Conservation (phyloP, 2,113 vertebrate species). For the Eulacestoma nigropectus region DNA sequence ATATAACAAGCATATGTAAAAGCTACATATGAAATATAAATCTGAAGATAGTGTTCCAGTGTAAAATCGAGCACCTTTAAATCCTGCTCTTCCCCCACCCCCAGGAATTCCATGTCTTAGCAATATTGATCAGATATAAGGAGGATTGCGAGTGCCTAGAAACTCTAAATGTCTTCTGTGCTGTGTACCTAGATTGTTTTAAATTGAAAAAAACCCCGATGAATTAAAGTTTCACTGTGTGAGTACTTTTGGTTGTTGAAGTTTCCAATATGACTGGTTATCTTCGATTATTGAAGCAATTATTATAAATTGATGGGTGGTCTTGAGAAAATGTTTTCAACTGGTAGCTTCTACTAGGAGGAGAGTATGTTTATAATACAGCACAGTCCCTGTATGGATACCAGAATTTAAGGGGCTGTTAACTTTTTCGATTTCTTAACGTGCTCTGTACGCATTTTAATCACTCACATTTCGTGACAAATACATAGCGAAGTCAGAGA, state of each 20-base stretch:
- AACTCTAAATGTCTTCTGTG: not conserved
- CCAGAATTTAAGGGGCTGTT: slow-evolving; percentile 35
- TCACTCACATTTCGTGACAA: not conserved
- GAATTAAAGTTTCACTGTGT: slow-evolving; percentile 18
- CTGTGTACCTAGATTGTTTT: not conserved
- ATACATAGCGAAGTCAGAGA: rapidly evolving
- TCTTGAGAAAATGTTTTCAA: slow-evolving; percentile 59
- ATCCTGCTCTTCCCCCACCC: not conserved
- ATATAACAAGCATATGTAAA: not conserved
- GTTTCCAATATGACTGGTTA: not conserved
- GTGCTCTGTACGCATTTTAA: not conserved
- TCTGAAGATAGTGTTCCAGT: not conserved
- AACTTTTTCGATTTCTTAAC: slow-evolving; percentile 21
- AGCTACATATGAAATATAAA: not conserved
- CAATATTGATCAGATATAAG: not conserved
- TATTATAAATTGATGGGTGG: slow-evolving; percentile 71
- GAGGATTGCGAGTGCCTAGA: not conserved
- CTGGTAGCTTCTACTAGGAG: slow-evolving; percentile 57
- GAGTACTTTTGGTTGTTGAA: slow-evolving; percentile 47
- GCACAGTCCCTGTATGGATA: not conserved
- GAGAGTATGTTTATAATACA: slow-evolving; percentile 31
- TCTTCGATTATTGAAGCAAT: slow-evolving; percentile 66
- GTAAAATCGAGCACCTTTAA: not conserved
- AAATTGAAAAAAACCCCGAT: not conserved
- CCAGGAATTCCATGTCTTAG: not conserved